These are phyloP conservation scores for Pentalonia nigronervosa DNA, from an alignment of 1,140 invertebrate species.

Conservation along the genomic window DNA sequence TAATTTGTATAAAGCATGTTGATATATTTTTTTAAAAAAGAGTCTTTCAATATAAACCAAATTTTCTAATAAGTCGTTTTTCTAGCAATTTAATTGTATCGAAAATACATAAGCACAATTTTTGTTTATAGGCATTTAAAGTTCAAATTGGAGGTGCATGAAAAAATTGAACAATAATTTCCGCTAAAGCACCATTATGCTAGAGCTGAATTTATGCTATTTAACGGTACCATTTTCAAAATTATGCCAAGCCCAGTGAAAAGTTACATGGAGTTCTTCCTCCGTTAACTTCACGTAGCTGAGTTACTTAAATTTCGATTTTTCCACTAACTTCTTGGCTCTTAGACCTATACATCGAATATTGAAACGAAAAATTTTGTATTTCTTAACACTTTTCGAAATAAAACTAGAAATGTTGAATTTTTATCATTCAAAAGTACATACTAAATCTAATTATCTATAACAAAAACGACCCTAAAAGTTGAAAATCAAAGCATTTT, in stretches of 20 bases:
- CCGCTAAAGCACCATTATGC: no score
- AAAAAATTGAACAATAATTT: neutral
- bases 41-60: neutral
- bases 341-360: neutral
- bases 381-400: no score
- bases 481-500: no score
- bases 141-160: neutral
- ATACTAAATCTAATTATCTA: no score
- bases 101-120: neutral
- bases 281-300: neutral
- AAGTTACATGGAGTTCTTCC: fast-evolving
- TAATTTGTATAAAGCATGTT: neutral
- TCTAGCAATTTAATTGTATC: neutral
- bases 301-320: no score
- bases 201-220: neutral
- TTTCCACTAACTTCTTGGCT: no score
- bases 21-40: neutral
- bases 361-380: neutral
- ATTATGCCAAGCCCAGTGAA: neutral
- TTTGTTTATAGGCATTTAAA: neutral
- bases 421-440: no score
- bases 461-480: no score
- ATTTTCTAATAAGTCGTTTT: neutral
- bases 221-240: neutral
- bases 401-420: no score